A percentile compares a stretch with the other conserved stretches of the same genome.
Evolutionary conservation across 2,797 vertebrate genomes (phyloP).

Genomic region (Urocyon cinereoargenteus): DNA sequence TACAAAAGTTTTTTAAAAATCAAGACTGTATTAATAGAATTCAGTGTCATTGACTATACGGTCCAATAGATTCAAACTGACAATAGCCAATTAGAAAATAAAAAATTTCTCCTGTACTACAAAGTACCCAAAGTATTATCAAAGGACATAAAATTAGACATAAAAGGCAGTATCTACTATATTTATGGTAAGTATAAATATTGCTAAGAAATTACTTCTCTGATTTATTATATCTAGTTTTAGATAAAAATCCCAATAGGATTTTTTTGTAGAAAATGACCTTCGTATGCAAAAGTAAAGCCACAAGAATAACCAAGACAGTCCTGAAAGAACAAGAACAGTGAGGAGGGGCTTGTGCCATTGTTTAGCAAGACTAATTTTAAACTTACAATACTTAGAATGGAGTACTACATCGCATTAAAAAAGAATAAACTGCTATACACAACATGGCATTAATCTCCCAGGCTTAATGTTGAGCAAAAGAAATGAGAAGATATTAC

Average conservation of each 20-base stretch:
- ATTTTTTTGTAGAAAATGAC: background rate
- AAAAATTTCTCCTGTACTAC: background rate
- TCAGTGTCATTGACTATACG: background rate
- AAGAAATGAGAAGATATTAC: background rate
- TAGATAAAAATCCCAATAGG: background rate
- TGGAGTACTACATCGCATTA: background rate
- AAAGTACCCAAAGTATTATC: constrained; percentile 28
- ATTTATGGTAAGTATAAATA: background rate
- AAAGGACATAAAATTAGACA: constrained; percentile 22
- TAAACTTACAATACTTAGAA: background rate
- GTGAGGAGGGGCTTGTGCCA: background rate
- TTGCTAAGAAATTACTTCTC: background rate
- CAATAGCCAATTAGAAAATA: constrained; percentile 4
- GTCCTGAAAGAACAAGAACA: background rate
- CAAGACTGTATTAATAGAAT: background rate
- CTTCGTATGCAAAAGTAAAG: background rate
- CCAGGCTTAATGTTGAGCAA: constrained; percentile 6
- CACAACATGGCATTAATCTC: background rate
- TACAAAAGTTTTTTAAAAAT: background rate
- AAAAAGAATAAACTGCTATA: background rate
- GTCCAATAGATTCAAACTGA: background rate
- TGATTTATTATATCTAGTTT: background rate
- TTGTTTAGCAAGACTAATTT: background rate
- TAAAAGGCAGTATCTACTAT: background rate
- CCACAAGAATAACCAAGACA: background rate